Base-by-base conservation (phyloP, 1,140 invertebrate genomes). In the Drosophila sechellia region DNA sequence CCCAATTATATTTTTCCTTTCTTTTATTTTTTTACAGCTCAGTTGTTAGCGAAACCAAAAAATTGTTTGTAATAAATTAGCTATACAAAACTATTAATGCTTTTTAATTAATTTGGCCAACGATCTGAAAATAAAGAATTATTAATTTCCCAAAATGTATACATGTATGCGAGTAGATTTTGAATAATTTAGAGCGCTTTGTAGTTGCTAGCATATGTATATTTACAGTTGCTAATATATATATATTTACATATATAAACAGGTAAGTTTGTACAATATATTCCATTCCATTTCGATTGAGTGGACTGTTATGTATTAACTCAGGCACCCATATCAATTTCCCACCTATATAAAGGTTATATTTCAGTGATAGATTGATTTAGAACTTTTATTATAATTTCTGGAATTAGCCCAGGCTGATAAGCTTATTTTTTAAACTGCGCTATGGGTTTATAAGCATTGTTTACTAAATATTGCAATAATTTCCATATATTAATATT, bases 61-160 rank as follows among this genome's bases (percentile, higher is more conserved):
- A 69, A 89, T 49, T 54, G 58, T 37, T 80, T 84, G 80, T 89
- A 84, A 90, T 89, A 89, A 89, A 90, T 75, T 89, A 89, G 85
- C 43, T 55, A 65, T 69, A 80, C 52, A 43, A 60, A 68, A 48
- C 39, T 46, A 50, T 59, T 53, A 63, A 61, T 71, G 76, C 68
- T 89, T 89, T 87, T 86, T 69, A 49, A 77, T 75, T 72, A 49
- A 50, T 60, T 58, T 65, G 52, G 35, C 56, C 55, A 65, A 20
- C 53, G 61, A 57, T 54, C 25, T 52, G 58, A 56, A 79, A 61
- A 48, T 17, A 49, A 37, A 63, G 63, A 69, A 43, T 48, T 54
- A 48, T 55, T 77, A 58, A 48, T 56, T 45, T 54, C 45, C 69
- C 64, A 81, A 52, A 73, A 58, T 39, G 39, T 64, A 69, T 39